Evolutionary conservation across 2,113 vertebrate genomes (phyloP).

Genomic region (Cebus imitator): DNA sequence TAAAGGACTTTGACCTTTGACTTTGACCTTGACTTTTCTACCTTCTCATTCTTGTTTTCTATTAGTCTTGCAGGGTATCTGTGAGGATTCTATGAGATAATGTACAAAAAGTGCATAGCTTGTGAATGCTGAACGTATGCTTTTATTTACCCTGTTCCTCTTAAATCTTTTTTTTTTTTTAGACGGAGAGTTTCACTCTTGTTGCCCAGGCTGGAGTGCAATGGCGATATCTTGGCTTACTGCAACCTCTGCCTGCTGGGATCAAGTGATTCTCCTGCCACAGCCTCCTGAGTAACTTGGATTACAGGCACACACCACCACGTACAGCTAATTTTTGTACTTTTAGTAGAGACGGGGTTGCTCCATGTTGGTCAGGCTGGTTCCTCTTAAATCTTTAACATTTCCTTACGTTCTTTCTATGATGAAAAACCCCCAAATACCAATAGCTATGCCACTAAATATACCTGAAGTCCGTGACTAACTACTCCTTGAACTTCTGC

Average conservation of each 20-base stretch:
- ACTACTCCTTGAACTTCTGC: background rate
- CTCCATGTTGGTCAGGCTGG: too few relatives aligned
- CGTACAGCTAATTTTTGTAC: too few relatives aligned
- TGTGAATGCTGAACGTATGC: background rate
- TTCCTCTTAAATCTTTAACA: background rate
- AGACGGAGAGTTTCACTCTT: too few relatives aligned
- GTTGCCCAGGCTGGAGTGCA: too few relatives aligned
- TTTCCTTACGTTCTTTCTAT: background rate
- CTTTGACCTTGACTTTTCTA: conserved; percentile 1
- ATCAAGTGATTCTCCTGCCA: too few relatives aligned
- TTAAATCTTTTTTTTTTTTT: background rate
- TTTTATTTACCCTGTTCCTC: background rate
- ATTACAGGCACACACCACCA: too few relatives aligned
- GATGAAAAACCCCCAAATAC: background rate
- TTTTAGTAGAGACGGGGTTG: too few relatives aligned
- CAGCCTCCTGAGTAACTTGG: too few relatives aligned
- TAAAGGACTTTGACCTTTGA: conserved; percentile 3
- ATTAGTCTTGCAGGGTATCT: background rate
- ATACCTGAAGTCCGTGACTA: background rate
- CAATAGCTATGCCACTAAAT: conserved; percentile 3
- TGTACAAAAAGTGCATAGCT: background rate
- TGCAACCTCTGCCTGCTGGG: too few relatives aligned
- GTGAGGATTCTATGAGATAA: background rate
- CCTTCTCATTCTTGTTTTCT: background rate
- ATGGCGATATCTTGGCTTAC: too few relatives aligned